A percentile compares a stretch with the other conserved stretches of the same genome.
Evolutionary conservation across 2,888 invertebrate species (phyloP).

Genomic region (Cremastinae sp.): DNA sequence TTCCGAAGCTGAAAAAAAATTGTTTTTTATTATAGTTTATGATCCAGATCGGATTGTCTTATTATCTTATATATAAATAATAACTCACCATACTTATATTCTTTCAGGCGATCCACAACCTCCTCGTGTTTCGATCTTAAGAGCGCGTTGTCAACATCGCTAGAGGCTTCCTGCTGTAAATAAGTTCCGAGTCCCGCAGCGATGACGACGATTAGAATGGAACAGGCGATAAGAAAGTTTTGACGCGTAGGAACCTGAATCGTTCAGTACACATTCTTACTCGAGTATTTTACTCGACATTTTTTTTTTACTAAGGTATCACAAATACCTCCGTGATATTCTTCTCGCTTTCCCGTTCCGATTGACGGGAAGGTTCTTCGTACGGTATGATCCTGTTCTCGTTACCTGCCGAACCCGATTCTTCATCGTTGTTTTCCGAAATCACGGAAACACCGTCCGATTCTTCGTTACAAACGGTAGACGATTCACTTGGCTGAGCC

Average conservation of each 20-base stretch:
- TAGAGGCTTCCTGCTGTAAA: background rate
- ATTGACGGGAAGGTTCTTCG: background rate
- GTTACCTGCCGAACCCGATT: background rate
- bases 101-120: constrained; percentile 27
- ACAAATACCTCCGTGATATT: constrained; percentile 44
- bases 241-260: constrained; percentile 30
- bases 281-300: constrained; percentile 28
- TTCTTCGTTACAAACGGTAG: constrained; percentile 39
- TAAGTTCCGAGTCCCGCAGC: constrained; percentile 2
- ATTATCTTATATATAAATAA: background rate
- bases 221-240: constrained; percentile 48
- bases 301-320: constrained; percentile 12
- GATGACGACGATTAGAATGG: constrained; percentile 40
- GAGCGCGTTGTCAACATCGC: constrained; percentile 19
- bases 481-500: constrained; percentile 1
- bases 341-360: background rate
- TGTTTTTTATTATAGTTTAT: background rate
- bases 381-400: constrained; percentile 13
- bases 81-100: constrained; percentile 32
- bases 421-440: constrained; percentile 54
- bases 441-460: constrained; percentile 62
- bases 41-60: background rate
- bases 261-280: constrained; percentile 15
- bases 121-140: constrained; percentile 30
- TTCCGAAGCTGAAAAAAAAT: constrained; percentile 13